phyloP scores from a whole-genome alignment of 2,797 vertebrate genomes.

The Coracias cyanogaster region DNA sequence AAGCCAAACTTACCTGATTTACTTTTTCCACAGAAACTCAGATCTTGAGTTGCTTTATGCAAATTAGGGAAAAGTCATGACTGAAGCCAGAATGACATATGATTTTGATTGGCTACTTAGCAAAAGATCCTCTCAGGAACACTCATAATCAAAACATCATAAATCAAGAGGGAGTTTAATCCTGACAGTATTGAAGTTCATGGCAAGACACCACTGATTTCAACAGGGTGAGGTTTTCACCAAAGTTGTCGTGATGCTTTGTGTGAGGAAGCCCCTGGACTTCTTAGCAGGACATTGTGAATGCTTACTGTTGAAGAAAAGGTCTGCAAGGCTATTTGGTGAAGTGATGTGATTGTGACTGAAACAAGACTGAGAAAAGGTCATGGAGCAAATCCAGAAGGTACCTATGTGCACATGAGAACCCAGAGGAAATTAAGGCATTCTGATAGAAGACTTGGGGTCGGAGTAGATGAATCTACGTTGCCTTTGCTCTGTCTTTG shows the following conservation, averaged over 20 bases:
- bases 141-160: background rate
- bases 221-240: background rate
- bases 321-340: background rate
- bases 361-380: background rate
- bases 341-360: background rate
- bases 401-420: background rate
- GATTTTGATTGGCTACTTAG: background rate
- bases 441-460: background rate
- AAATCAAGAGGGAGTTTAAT: background rate
- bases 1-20: background rate
- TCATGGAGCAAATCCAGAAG: background rate
- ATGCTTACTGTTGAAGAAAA: background rate
- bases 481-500: background rate
- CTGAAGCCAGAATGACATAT: background rate
- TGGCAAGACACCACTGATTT: background rate
- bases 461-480: background rate
- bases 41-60: background rate
- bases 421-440: background rate
- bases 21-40: conserved; percentile 14
- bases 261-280: background rate
- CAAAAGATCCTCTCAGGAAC: background rate
- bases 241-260: background rate
- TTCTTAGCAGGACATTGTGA: background rate
- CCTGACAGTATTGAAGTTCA: background rate
- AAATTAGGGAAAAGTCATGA: background rate